These are phyloP conservation scores for Rhopalosiphum nymphaeae DNA, from an alignment of 2,888 invertebrate genomes.

Conservation along the genomic window DNA sequence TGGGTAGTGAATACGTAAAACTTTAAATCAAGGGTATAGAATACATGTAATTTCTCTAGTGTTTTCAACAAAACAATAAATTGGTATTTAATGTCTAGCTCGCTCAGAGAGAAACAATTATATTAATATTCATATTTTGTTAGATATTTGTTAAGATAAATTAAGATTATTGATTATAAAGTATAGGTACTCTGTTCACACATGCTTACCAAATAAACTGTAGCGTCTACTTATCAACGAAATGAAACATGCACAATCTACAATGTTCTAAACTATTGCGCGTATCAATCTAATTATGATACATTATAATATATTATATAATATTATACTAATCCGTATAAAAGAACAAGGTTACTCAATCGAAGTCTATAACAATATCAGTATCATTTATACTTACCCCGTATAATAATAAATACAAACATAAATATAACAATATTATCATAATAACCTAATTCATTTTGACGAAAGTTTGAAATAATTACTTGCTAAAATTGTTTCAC, in stretches of 20 bases:
- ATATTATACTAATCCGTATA: background rate
- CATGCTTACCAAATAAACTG: slow-evolving; percentile 60
- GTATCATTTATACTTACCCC: slow-evolving; percentile 34
- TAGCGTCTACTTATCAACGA: slow-evolving; percentile 8
- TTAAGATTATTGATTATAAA: background rate
- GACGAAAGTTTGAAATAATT: slow-evolving; percentile 35
- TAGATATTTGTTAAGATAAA: slow-evolving; percentile 18
- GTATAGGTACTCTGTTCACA: slow-evolving; percentile 24
- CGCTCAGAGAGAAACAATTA: background rate
- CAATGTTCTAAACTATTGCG: background rate
- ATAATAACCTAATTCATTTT: slow-evolving; percentile 17
- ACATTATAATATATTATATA: background rate
- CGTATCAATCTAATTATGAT: slow-evolving; percentile 32
- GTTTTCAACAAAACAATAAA: background rate
- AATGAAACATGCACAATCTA: slow-evolving; percentile 54
- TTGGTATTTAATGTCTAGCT: background rate
- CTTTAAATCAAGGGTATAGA: background rate
- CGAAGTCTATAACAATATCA: background rate
- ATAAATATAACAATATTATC: slow-evolving; percentile 7
- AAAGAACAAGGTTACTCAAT: slow-evolving; percentile 12
- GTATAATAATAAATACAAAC: background rate
- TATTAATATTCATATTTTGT: background rate
- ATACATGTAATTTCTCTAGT: background rate
- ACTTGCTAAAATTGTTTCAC: slow-evolving; percentile 41
- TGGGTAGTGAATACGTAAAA: background rate